Percentiles rank a stretch among this genome's conserved stretches.
Evolutionary conservation across 2,888 invertebrate genomes (phyloP).

Genomic region (Xestia sexstrigata): DNA sequence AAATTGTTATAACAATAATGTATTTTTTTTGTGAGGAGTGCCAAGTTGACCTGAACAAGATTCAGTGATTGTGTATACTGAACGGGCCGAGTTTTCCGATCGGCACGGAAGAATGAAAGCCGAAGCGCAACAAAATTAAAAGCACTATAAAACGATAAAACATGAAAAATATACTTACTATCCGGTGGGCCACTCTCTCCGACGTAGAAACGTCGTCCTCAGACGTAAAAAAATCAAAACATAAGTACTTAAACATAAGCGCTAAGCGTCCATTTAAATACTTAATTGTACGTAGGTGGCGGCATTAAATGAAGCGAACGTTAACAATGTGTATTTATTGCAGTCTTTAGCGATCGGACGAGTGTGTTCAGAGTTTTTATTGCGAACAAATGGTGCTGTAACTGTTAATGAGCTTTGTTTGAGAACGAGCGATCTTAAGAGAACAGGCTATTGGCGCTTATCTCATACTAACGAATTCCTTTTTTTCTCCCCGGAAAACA

Average conservation of each 20-base stretch:
- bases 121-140: neutral
- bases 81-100: neutral
- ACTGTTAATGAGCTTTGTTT: constrained; percentile 70
- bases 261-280: constrained; percentile 74
- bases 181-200: constrained; percentile 24
- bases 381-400: constrained; percentile 74
- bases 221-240: constrained; percentile 51
- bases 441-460: neutral
- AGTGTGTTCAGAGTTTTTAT: constrained; percentile 69
- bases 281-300: constrained; percentile 80
- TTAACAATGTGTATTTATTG: constrained; percentile 77
- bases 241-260: constrained; percentile 41
- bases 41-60: neutral
- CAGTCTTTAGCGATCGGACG: constrained; percentile 69
- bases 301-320: constrained; percentile 61
- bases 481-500: neutral
- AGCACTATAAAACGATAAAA: neutral
- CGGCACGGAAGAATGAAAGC: neutral
- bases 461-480: neutral
- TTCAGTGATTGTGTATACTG: neutral
- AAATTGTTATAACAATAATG: too few relatives aligned
- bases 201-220: neutral
- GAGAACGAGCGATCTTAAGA: constrained; percentile 39
- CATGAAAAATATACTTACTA: neutral
- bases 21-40: neutral